Percentiles rank a stretch among this genome's conserved stretches.
Evolutionary conservation across 2,797 vertebrate species (phyloP).

Genomic region (Podarcis siculus): DNA sequence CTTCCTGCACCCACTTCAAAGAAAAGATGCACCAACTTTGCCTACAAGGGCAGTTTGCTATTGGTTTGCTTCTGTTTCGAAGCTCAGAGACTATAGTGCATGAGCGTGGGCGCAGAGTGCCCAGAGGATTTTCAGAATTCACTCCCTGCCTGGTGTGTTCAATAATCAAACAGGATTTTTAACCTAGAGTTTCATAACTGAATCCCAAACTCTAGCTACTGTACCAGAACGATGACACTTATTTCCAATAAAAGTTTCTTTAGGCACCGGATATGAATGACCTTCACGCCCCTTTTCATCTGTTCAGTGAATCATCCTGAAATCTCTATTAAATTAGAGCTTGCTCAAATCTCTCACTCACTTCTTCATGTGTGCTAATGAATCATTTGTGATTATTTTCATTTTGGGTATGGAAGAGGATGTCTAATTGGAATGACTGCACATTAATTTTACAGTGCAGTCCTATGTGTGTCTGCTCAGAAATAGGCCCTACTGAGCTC

Average conservation of each 20-base stretch:
- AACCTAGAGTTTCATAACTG: not conserved
- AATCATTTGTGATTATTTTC: conserved; percentile 35
- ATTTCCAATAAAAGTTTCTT: not conserved
- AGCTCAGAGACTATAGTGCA: too few relatives aligned
- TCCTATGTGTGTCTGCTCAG: too few relatives aligned
- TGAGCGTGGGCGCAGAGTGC: not conserved
- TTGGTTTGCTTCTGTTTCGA: too few relatives aligned
- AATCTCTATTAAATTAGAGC: conserved; percentile 27
- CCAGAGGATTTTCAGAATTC: not conserved
- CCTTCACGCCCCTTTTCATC: not conserved
- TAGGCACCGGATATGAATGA: not conserved
- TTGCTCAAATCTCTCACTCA: conserved; percentile 13
- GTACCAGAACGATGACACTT: not conserved
- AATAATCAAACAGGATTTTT: not conserved
- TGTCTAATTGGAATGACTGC: conserved; percentile 52
- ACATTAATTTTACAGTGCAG: conserved; percentile 36
- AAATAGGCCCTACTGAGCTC: too few relatives aligned
- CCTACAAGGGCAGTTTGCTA: too few relatives aligned
- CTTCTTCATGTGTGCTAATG: conserved; percentile 28
- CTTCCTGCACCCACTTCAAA: too few relatives aligned
- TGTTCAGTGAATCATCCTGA: not conserved
- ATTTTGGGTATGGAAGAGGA: not conserved
- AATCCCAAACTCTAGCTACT: not conserved
- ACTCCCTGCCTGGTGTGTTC: too few relatives aligned
- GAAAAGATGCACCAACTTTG: too few relatives aligned